Evolutionary conservation across 2,113 vertebrate species (phyloP), one percentile per base, ranked within the genome.

Genomic region (Eira barbara): DNA sequence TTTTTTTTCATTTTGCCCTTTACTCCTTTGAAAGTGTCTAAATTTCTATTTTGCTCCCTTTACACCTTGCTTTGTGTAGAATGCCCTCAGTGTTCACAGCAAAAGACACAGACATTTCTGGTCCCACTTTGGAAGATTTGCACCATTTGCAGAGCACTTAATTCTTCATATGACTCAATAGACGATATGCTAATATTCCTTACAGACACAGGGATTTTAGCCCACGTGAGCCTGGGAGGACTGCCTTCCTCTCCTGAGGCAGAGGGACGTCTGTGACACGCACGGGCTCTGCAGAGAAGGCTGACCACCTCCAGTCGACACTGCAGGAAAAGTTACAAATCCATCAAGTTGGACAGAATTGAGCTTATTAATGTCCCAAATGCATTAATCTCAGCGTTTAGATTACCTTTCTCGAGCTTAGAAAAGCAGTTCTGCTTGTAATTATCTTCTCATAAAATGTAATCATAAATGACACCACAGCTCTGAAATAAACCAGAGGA

Each of bases 141-240:
- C 14, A 8, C 1, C 9, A 1, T 3, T 55, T 0, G 0, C 36
- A 45, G 36, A 49, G 27, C 34, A 1, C 85, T 39, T 13, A 5
- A 11, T 4, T 57, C 47, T 42, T 34, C 1, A 1, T 7, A 2
- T 10, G 78, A 27, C 1, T 6, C 14, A 25, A 12, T 31, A 21
- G 20, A 3, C 1, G 2, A 0, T 7, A 23, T 0, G 0, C 23
- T 25, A 12, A 1, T n/a, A 6, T 9, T 36, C 36, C 36, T 57
- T 0, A 2, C 10, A 49, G 55, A 31, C 5, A 13, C 3, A 0
- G 59, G 14, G 45, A 5, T 25, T 61, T 18, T 29, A 2, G 12
- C 10, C 7, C 31, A 0, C 0, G 0, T 0, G 36, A 57, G 17
- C 39, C 61, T 2, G 0, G 36, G 47, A 1, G 10, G n/a, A 2